A percentile compares a stretch with the other conserved stretches of the same genome.
Evolutionary conservation across 1,140 invertebrate species (phyloP).

Genomic region (Carcinoscorpius rotundicauda): DNA sequence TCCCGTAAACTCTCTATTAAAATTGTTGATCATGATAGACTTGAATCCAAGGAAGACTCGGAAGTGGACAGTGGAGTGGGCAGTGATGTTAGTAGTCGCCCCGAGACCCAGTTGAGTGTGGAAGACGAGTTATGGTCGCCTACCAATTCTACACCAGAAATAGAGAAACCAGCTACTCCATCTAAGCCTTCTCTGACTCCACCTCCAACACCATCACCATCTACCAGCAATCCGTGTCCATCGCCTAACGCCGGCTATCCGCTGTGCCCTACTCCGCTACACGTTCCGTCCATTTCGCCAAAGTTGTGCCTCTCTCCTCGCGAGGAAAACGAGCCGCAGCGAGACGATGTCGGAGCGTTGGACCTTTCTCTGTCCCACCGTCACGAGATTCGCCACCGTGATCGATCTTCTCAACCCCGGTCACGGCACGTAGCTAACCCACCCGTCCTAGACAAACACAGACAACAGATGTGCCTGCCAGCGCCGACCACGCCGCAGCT

Average conservation of each 20-base stretch:
- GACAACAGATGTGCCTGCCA: slow-evolving; percentile 8
- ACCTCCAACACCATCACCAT: neutral
- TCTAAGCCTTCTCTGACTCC: neutral
- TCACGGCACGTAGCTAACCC: slow-evolving; percentile 15
- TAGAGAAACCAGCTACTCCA: too few species aligned
- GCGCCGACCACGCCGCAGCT: slow-evolving; percentile 10
- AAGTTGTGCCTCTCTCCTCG: neutral
- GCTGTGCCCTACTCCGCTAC: neutral
- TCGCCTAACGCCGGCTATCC: neutral
- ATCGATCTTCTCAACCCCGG: neutral
- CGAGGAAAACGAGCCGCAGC: neutral
- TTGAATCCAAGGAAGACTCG: slow-evolving; percentile 11
- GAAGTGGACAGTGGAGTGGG: slow-evolving; percentile 14
- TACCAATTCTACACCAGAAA: neutral
- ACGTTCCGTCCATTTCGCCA: neutral
- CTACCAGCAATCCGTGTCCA: neutral
- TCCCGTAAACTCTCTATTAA: too few species aligned
- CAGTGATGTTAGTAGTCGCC: slow-evolving; percentile 12
- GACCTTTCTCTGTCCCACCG: slow-evolving; percentile 14
- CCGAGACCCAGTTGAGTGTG: slow-evolving; percentile 13
- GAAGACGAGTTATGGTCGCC: slow-evolving; percentile 17
- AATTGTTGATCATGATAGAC: slow-evolving; percentile 2
- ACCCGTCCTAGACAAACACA: slow-evolving; percentile 19
- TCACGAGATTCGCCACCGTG: neutral
- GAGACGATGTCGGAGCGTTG: slow-evolving; percentile 16